Conservation (phyloP, 2,888 invertebrate species). For the Cantharis rufa region DNA sequence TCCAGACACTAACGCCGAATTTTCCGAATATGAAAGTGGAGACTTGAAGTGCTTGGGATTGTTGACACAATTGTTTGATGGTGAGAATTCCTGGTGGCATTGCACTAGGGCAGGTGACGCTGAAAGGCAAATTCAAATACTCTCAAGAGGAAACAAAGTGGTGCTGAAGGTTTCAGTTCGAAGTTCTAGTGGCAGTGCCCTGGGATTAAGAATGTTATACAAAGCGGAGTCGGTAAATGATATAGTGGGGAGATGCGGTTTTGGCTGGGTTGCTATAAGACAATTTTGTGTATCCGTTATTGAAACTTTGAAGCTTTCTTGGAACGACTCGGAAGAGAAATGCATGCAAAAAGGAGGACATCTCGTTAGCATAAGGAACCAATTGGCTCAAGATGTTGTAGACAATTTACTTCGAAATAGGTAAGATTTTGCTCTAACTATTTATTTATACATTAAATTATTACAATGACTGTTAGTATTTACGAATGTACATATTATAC, state of each 20-base stretch:
- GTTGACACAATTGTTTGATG: constrained; percentile 63
- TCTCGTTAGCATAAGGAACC: constrained; percentile 67
- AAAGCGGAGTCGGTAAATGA: constrained; percentile 66
- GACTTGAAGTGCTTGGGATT: constrained; percentile 60
- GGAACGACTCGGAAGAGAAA: constrained; percentile 71
- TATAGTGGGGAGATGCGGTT: constrained; percentile 68
- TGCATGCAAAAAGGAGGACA: constrained; percentile 69
- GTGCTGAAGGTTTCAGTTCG: constrained; percentile 53
- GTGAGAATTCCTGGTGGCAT: constrained; percentile 63
- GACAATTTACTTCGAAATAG: constrained; percentile 68
- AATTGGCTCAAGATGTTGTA: constrained; percentile 66
- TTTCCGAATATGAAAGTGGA: constrained; percentile 43
- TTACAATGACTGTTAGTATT: not conserved
- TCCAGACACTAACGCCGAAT: constrained; percentile 39
- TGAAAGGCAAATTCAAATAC: constrained; percentile 62
- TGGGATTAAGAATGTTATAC: constrained; percentile 63
- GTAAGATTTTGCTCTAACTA: constrained; percentile 57
- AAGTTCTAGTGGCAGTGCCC: constrained; percentile 33
- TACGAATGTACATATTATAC: not conserved
- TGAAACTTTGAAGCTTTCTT: constrained; percentile 62
- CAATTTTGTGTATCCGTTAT: constrained; percentile 70
- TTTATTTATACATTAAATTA: not conserved
- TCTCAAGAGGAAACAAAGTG: constrained; percentile 63
- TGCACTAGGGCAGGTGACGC: constrained; percentile 65
- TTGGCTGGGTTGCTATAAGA: constrained; percentile 70